Conservation (phyloP, 37 sponge, comb jelly and placozoan genomes). For the Crambe crambe region DNA sequence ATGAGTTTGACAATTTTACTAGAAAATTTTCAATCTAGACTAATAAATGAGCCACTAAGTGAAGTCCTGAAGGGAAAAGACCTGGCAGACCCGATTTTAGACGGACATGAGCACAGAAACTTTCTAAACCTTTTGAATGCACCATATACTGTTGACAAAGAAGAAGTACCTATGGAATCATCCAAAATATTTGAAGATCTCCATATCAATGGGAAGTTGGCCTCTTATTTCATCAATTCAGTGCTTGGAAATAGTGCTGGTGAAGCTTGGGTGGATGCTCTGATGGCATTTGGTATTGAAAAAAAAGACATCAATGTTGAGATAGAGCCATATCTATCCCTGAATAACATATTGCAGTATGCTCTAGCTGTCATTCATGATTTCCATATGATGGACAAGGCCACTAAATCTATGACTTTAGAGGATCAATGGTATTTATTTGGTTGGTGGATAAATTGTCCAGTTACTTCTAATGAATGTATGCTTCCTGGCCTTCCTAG, state of each 20-base stretch:
- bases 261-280: conserved; percentile 65
- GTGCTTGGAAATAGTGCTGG: conserved; percentile 14
- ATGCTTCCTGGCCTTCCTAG: conserved; percentile 29
- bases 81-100: not conserved
- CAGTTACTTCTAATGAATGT: not conserved
- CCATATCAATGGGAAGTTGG: conserved; percentile 6
- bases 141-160: not conserved
- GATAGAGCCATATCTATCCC: not conserved
- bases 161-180: not conserved
- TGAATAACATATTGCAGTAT: conserved; percentile 21
- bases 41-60: conserved; percentile 17
- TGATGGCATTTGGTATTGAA: conserved; percentile 33
- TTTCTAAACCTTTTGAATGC: conserved; percentile 26
- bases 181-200: conserved; percentile 8
- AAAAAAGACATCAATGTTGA: not conserved
- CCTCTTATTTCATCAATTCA: conserved; percentile 15
- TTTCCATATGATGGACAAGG: not conserved
- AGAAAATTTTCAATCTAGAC: conserved; percentile 32
- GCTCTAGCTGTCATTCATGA: conserved; percentile 20
- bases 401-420: not conserved
- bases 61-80: conserved; percentile 16
- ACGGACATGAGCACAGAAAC: not conserved
- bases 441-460: conserved; percentile 74
- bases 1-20: conserved; percentile 40
- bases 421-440: conserved; percentile 23